These are phyloP conservation scores for Neopipo cinnamomea DNA, from an alignment of 2,113 vertebrate species.

Conservation along the genomic window DNA sequence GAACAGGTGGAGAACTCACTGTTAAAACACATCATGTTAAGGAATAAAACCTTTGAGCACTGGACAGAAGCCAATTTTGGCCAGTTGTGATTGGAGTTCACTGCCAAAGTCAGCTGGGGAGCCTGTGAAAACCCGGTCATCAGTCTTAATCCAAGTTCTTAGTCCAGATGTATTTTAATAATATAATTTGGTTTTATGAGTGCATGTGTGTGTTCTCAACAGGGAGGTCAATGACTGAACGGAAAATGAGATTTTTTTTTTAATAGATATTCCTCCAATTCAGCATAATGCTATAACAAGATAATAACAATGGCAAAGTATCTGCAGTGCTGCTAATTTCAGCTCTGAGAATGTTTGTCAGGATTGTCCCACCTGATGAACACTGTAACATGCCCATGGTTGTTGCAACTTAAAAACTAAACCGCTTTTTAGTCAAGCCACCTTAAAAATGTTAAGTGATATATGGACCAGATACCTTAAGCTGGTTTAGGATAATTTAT, in stretches of 20 bases:
- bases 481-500: neutral
- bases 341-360: neutral
- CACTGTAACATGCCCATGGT: neutral
- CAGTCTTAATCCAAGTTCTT: slow-evolving; percentile 26
- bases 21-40: neutral
- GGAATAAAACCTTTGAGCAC: neutral
- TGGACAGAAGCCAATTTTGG: neutral
- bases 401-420: neutral
- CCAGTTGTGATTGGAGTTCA: neutral
- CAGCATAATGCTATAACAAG: neutral
- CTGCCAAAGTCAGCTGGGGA: slow-evolving; percentile 39
- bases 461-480: neutral
- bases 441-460: neutral
- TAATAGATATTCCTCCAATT: neutral
- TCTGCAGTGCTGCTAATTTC: neutral
- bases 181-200: slow-evolving; percentile 29
- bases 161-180: slow-evolving; percentile 45
- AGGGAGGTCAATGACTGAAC: slow-evolving; percentile 18
- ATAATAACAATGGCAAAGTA: neutral
- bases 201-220: slow-evolving; percentile 48
- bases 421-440: neutral
- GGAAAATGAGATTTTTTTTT: neutral
- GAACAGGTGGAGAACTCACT: neutral
- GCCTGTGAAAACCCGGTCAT: neutral
- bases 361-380: neutral